These are phyloP conservation scores for Formicarius rufipectus DNA, from an alignment of 2,113 vertebrate species.

Conservation along the genomic window DNA sequence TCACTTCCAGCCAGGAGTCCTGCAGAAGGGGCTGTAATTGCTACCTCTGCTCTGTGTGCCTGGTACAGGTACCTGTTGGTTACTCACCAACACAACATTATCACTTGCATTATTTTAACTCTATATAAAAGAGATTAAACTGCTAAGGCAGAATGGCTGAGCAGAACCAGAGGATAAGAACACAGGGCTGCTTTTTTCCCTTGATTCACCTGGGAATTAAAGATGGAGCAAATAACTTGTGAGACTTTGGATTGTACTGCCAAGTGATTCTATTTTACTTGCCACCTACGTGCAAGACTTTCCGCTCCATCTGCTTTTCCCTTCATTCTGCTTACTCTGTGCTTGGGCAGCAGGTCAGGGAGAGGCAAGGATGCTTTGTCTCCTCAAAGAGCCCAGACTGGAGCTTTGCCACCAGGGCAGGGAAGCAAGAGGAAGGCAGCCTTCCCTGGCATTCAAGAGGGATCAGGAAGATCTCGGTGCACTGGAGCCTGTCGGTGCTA, in stretches of 20 bases:
- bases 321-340: neutral
- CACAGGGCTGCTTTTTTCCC: neutral
- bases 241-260: neutral
- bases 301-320: neutral
- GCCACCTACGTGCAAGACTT: neutral
- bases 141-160: neutral
- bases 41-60: neutral
- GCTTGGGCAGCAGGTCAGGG: neutral
- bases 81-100: neutral
- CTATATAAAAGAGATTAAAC: neutral
- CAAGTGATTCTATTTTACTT: neutral
- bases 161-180: neutral
- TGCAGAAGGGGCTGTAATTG: neutral
- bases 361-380: neutral
- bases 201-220: neutral
- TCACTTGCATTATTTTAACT: neutral
- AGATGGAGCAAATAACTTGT: neutral
- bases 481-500: neutral
- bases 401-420: neutral
- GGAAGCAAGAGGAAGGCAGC: neutral
- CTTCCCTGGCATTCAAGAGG: neutral
- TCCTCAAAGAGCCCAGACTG: neutral
- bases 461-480: neutral
- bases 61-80: neutral
- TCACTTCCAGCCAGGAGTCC: neutral